Conservation (phyloP, 1,140 invertebrate species). For the Eriosoma lanigerum region DNA sequence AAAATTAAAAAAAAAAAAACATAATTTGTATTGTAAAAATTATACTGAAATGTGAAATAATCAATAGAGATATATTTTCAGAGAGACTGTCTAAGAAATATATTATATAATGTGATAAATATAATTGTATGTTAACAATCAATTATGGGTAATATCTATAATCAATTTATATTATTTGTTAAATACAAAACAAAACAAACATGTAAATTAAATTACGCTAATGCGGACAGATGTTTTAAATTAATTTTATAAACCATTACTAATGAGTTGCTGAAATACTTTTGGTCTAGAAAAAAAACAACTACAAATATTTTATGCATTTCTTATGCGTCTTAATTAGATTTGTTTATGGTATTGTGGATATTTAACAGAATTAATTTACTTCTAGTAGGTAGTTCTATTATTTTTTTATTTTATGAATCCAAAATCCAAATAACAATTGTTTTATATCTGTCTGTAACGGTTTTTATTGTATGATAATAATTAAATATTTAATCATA, state of each 20-base stretch:
- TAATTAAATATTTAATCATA: too few species aligned
- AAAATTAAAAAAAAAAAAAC: slow-evolving; percentile 5
- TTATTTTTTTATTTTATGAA: too few species aligned
- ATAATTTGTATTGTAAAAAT: neutral
- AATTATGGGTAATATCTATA: neutral
- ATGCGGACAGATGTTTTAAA: slow-evolving; percentile 27
- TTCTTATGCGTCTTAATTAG: neutral
- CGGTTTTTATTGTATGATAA: too few species aligned
- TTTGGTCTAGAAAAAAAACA: neutral
- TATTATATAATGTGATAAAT: neutral
- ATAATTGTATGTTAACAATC: slow-evolving; percentile 6
- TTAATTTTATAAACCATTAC: neutral
- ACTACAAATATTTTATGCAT: neutral
- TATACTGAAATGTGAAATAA: too few species aligned
- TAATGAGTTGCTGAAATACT: slow-evolving; percentile 7
- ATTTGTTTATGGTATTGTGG: neutral
- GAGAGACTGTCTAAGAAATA: too few species aligned
- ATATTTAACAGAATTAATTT: slow-evolving; percentile 6
- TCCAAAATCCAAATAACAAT: too few species aligned
- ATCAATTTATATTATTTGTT: neutral
- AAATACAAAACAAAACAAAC: neutral
- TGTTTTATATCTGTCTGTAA: too few species aligned
- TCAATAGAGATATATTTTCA: too few species aligned
- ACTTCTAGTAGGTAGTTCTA: too few species aligned
- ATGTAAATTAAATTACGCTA: slow-evolving; percentile 17